These are phyloP conservation scores for Caerostris darwini DNA, from an alignment of 1,140 invertebrate genomes.

Conservation along the genomic window DNA sequence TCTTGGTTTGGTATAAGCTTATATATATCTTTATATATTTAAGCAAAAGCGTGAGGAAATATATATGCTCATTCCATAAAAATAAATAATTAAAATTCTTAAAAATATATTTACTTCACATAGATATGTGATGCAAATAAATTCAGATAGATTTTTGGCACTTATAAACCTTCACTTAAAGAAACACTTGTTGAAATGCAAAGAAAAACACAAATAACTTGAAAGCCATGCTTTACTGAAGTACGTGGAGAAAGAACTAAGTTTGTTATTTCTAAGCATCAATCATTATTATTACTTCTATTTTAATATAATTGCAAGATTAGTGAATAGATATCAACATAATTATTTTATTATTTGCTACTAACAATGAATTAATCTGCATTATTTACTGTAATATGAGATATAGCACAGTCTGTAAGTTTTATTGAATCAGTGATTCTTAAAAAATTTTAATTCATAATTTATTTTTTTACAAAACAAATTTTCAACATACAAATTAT, in stretches of 20 bases:
- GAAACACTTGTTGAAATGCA: neutral
- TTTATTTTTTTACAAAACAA: too few species aligned
- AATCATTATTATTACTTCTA: too few species aligned
- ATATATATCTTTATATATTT: neutral
- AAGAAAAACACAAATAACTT: slow-evolving; percentile 4
- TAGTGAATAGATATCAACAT: too few species aligned
- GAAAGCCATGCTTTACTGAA: neutral
- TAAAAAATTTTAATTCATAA: too few species aligned
- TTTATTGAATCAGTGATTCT: too few species aligned
- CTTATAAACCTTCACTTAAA: slow-evolving; percentile 16
- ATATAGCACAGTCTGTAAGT: too few species aligned
- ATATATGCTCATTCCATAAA: slow-evolving; percentile 27
- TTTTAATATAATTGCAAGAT: too few species aligned
- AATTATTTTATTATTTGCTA: too few species aligned
- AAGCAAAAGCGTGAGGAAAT: neutral
- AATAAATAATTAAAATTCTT: slow-evolving; percentile 24
- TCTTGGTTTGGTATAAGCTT: neutral
- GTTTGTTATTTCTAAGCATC: neutral
- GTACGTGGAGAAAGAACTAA: neutral
- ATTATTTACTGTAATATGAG: too few species aligned
- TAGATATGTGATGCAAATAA: slow-evolving; percentile 10
- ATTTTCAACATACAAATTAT: too few species aligned
- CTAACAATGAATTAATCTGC: too few species aligned
- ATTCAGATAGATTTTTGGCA: slow-evolving; percentile 26
- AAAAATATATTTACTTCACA: slow-evolving; percentile 36